Evolutionary conservation across 2,797 vertebrate genomes (phyloP).

Genomic region (Lepilemur ruficaudatus): DNA sequence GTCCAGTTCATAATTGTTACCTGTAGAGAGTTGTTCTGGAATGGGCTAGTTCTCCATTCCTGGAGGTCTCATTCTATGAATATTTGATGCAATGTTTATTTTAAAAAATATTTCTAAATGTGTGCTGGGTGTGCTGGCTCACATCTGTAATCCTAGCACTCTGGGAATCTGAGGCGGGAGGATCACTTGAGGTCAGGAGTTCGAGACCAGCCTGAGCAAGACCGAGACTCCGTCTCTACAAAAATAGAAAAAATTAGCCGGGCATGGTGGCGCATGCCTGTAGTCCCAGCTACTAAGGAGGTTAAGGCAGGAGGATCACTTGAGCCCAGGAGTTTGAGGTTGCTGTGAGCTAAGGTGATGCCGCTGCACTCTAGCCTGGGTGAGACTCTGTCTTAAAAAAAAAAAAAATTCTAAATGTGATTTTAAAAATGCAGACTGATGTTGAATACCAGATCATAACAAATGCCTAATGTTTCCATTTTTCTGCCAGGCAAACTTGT

Average conservation of each 20-base stretch:
- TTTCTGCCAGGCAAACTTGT: neutral
- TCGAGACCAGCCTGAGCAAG: too few relatives aligned
- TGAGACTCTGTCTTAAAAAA: neutral
- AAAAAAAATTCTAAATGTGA: neutral
- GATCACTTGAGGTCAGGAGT: neutral
- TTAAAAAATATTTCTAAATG: neutral
- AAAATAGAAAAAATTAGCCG: too few relatives aligned
- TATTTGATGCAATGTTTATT: neutral
- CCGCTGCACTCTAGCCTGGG: neutral
- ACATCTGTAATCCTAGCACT: neutral
- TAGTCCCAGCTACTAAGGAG: too few relatives aligned
- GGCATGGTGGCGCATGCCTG: too few relatives aligned
- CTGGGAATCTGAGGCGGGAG: neutral
- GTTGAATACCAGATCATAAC: neutral
- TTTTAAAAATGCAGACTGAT: neutral
- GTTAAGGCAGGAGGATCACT: too few relatives aligned
- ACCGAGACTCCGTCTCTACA: too few relatives aligned
- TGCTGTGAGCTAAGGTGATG: neutral
- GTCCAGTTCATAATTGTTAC: neutral
- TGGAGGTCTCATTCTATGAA: neutral
- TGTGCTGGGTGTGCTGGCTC: neutral
- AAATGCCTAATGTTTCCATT: neutral
- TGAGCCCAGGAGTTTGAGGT: neutral
- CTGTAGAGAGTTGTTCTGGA: neutral
- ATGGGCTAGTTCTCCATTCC: neutral